These are phyloP conservation scores for Australoheros scitulus DNA, from an alignment of 2,113 vertebrate species.

Conservation along the genomic window DNA sequence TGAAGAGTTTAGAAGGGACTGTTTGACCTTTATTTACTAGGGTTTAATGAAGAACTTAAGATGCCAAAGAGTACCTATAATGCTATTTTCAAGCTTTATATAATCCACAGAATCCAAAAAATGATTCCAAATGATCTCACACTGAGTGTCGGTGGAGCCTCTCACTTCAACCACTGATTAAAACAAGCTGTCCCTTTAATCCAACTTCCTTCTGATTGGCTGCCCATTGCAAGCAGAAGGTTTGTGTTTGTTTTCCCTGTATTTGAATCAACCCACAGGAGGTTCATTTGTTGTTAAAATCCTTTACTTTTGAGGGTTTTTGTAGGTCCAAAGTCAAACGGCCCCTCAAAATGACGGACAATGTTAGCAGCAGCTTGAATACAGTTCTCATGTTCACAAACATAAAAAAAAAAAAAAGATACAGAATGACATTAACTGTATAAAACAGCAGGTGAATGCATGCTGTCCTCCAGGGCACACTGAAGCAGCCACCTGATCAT, in stretches of 20 bases:
- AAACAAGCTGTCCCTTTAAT: not conserved
- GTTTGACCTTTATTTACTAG: constrained; percentile 5
- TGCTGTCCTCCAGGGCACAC: constrained; percentile 40
- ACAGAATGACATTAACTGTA: not conserved
- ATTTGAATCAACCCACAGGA: not conserved
- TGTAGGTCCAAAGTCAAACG: constrained; percentile 11
- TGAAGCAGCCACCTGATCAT: constrained; percentile 37
- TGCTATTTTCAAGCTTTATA: not conserved
- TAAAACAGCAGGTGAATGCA: constrained; percentile 13
- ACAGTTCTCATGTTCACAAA: not conserved
- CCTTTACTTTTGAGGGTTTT: not conserved
- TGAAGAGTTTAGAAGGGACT: constrained; percentile 32
- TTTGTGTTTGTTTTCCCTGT: not conserved
- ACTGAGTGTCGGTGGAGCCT: not conserved
- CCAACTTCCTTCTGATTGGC: not conserved
- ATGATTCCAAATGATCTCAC: not conserved
- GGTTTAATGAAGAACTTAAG: not conserved
- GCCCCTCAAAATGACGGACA: not conserved
- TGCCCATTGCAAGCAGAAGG: not conserved
- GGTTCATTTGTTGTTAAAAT: not conserved
- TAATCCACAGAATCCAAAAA: not conserved
- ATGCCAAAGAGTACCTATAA: not conserved
- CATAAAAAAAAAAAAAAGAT: not conserved
- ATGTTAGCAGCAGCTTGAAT: constrained; percentile 15
- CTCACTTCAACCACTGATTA: not conserved